These are phyloP conservation scores for Oncorhynchus clarkii DNA, from an alignment of 2,113 vertebrate species.

Conservation along the genomic window DNA sequence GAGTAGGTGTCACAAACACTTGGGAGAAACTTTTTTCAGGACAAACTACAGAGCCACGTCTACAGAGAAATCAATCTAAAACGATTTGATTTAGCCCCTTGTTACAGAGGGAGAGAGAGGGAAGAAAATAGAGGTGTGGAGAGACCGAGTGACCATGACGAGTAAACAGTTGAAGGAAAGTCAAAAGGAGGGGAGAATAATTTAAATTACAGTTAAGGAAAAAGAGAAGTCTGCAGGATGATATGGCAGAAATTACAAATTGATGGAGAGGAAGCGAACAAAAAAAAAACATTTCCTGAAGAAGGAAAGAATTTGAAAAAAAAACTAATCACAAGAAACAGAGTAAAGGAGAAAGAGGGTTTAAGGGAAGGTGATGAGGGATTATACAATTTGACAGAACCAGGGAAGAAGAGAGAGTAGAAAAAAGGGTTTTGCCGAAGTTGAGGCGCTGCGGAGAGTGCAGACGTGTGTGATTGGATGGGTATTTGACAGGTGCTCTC, in stretches of 20 bases:
- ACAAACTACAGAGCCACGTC: conserved; percentile 41
- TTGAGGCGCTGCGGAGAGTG: conserved; percentile 39
- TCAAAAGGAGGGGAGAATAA: not conserved
- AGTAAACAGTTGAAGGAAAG: conserved; percentile 7
- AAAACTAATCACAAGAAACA: conserved; percentile 19
- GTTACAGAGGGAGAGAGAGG: conserved; percentile 23
- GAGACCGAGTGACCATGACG: conserved; percentile 21
- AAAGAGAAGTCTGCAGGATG: not conserved
- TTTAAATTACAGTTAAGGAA: conserved; percentile 7
- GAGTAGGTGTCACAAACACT: no score
- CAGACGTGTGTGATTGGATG: conserved; percentile 1
- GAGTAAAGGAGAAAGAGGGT: conserved; percentile 24
- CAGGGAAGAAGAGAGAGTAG: conserved; percentile 31
- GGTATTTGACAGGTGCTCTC: conserved; percentile 45
- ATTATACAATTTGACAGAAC: conserved; percentile 51
- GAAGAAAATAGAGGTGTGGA: not conserved
- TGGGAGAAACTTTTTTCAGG: no score
- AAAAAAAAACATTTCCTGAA: conserved; percentile 7
- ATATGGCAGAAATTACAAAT: no score
- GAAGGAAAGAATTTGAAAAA: conserved; percentile 40
- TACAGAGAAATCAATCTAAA: conserved; percentile 56
- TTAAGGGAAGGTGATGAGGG: conserved; percentile 50
- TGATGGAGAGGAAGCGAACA: not conserved
- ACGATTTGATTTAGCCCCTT: conserved; percentile 3
- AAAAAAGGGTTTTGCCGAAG: conserved; percentile 49